Conservation (phyloP, 1,140 invertebrate genomes). For the Ridgeia piscesae region DNA sequence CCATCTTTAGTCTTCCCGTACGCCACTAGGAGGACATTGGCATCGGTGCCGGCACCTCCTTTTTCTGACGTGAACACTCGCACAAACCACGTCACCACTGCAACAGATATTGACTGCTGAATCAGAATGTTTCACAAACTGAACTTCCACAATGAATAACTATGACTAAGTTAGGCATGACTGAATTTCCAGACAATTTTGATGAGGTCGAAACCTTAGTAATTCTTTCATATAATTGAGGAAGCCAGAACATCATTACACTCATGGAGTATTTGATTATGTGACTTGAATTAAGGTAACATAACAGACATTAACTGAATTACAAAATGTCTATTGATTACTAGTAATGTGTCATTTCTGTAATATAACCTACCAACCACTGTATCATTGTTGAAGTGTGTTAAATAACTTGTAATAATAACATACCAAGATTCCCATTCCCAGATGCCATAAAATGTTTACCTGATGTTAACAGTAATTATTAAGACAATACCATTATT, state of each 20-base stretch:
- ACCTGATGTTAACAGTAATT: not conserved
- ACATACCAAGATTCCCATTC: too few species aligned
- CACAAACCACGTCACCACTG: slow-evolving; percentile 51
- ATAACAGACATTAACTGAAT: not conserved
- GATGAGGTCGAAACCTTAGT: too few species aligned
- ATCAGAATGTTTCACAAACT: not conserved
- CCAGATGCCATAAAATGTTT: not conserved
- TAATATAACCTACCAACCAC: not conserved
- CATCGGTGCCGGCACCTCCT: slow-evolving; percentile 53
- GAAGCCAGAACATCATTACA: not conserved
- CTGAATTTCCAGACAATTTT: not conserved
- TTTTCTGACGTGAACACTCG: slow-evolving; percentile 54
- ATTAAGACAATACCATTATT: not conserved
- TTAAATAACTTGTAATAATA: too few species aligned
- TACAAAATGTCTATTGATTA: not conserved
- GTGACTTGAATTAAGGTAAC: not conserved
- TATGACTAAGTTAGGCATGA: not conserved
- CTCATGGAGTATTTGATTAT: not conserved
- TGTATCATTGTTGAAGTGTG: not conserved
- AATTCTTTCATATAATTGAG: not conserved
- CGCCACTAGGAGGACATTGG: slow-evolving; percentile 53
- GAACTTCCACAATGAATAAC: not conserved
- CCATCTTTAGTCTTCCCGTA: slow-evolving; percentile 41
- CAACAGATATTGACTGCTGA: slow-evolving; percentile 17
- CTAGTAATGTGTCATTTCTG: not conserved